Conservation (phyloP, 2,113 vertebrate genomes). For the Cervus canadensis region DNA sequence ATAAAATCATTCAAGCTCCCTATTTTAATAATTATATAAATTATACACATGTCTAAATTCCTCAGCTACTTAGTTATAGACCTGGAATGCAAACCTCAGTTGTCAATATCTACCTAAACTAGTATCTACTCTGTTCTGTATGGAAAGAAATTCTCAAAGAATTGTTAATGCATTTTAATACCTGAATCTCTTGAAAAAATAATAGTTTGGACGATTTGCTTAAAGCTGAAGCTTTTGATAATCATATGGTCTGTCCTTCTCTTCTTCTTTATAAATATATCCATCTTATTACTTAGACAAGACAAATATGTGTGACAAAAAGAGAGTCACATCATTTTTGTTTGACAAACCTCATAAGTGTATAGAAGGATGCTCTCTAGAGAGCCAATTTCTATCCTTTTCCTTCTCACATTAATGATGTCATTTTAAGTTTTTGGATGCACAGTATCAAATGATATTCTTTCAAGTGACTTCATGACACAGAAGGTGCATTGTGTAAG, state of each 20-base stretch:
- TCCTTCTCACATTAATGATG: conserved; percentile 67
- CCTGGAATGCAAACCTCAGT: not conserved
- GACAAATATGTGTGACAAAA: conserved; percentile 61
- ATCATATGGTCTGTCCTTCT: not conserved
- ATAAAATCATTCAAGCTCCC: not conserved
- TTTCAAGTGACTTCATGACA: conserved; percentile 70
- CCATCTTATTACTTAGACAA: conserved; percentile 49
- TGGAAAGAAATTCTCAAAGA: not conserved
- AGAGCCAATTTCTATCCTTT: conserved; percentile 55
- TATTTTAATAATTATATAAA: not conserved
- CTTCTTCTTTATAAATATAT: conserved; percentile 46
- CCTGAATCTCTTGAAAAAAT: not conserved
- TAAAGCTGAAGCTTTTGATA: conserved; percentile 50
- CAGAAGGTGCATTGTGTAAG: conserved; percentile 19
- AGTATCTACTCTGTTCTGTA: not conserved
- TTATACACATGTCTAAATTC: not conserved
- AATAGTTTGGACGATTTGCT: not conserved
- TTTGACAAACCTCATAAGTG: conserved; percentile 36
- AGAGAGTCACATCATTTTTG: conserved; percentile 57
- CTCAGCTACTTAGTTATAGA: not conserved
- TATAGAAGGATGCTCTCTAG: conserved; percentile 40
- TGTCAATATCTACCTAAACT: not conserved
- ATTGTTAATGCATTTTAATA: not conserved
- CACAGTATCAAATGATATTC: conserved; percentile 59
- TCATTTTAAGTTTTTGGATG: conserved; percentile 70